Evolutionary conservation across 2,888 invertebrate species (phyloP), one percentile per base, ranked within the genome.

Genomic region (Deilephila porcellus): DNA sequence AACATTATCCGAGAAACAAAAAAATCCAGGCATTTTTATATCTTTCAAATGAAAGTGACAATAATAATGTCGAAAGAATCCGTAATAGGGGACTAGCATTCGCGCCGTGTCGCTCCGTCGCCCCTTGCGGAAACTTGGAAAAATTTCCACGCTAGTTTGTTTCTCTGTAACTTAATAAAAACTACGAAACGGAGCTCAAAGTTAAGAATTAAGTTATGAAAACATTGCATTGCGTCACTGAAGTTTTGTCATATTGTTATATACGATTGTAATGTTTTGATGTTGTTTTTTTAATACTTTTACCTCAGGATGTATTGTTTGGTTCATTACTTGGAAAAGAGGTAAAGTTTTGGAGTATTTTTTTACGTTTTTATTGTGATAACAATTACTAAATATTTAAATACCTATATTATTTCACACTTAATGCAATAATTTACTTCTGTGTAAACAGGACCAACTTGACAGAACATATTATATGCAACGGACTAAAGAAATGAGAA

Each of bases 141-240:
- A 91, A 92, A 93, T 90, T 92, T 88, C 86, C 82, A 67, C 75
- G 82, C 89, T 87, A 90, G 91, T 92, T 91, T 91, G 90, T 92
- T 90, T 91, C 88, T 90, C 85, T 83, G 90, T 92, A 93, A 93
- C 92, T 92, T 90, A 88, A 90, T 91, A 90, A 88, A 90, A 90
- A 91, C 89, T 89, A 83, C 80, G 80, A 80, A 77, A 81, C 80
- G 77, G 78, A 83, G 82, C 83, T 77, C 80, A 78, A 86, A 90
- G 88, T 90, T 89, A 82, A 80, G 87, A 85, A 90, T 91, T 87
- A 91, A 90, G 84, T 91, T 92, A 82, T 74, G 82, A 83, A 87
- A 89, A 88, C 88, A 87, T 85, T 83, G 85, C 80, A 80, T 77
- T 78, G 81, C 76, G 79, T 76, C 77, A 78, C 75, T 75, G 74